Conservation (phyloP, 2,113 vertebrate species). For the Bucco capensis region DNA sequence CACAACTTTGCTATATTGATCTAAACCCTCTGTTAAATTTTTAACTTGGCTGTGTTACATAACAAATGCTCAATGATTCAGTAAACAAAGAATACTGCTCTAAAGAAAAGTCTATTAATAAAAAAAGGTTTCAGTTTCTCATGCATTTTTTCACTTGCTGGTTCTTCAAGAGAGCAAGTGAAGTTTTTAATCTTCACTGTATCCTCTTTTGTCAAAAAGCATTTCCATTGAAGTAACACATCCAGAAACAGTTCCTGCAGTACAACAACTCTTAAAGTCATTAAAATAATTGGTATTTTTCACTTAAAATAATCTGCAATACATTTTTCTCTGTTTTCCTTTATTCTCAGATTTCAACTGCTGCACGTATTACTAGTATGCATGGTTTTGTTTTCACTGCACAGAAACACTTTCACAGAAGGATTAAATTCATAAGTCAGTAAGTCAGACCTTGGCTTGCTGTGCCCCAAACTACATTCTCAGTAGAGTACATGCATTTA, state of each 20-base stretch:
- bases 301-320: neutral
- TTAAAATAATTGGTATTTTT: neutral
- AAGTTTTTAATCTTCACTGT: neutral
- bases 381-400: neutral
- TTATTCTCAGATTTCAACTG: neutral
- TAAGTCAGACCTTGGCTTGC: constrained; percentile 40
- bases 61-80: neutral
- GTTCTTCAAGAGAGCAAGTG: neutral
- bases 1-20: neutral
- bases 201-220: neutral
- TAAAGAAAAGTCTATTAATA: neutral
- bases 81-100: neutral
- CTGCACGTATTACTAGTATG: neutral
- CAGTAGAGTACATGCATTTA: constrained; percentile 14
- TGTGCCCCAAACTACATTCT: neutral
- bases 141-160: neutral
- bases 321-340: neutral
- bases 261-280: neutral
- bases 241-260: neutral
- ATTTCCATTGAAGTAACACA: neutral
- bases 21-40: neutral
- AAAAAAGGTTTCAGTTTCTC: neutral
- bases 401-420: neutral
- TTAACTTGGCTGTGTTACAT: neutral
- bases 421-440: neutral